Base-by-base conservation (phyloP, 2,888 invertebrate genomes). In the Limnephilus marmoratus region DNA sequence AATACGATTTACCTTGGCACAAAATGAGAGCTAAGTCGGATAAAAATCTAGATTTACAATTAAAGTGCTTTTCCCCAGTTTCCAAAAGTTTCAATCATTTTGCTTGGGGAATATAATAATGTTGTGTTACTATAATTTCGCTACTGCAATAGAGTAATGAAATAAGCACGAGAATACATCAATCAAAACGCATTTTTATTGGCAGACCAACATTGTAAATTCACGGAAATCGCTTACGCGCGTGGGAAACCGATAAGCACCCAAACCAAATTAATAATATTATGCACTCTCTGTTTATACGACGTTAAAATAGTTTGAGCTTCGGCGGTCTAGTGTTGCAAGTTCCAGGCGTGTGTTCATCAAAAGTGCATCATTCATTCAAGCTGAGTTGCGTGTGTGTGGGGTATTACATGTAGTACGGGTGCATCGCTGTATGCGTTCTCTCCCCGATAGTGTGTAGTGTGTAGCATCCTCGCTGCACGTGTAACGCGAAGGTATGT, bases 341-440 rank as follows among this genome's bases (percentile, higher is more conserved):
- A 83, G 41, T 37, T 41, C 18, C 83, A 83, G 7, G 83, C 83
- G 37, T 83, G 83, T 83, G 29, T 86, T 45, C 68, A 31, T 88
- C 88, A 89, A n/a, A 89, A 89, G 37, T n/a, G 41, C 88, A 89
- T 89, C 34, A 29, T 89, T 81, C 88, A 89, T 89, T 89, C 80
- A 89, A 89, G 88, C 80, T 80, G 88, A 4, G 37, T 24, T 87
- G 68, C 87, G 37, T 87, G 24, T 85, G 85, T 34, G 2, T 49
- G 3, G 4, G 18, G 5, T 53, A 53, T 68, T 37, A 31, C 31
- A 31, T 5, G 37, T 0, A 41, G 41, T 41, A 41, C 41, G 68
- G 68, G 68, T 68, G 68, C 68, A 68, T n/a, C 68, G 9, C 9
- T 68, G 68, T 68, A 68, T 68, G 68, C 68, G 24, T 68, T 24